Conservation (phyloP, 2,797 vertebrate species). For the Spea hammondii region DNA sequence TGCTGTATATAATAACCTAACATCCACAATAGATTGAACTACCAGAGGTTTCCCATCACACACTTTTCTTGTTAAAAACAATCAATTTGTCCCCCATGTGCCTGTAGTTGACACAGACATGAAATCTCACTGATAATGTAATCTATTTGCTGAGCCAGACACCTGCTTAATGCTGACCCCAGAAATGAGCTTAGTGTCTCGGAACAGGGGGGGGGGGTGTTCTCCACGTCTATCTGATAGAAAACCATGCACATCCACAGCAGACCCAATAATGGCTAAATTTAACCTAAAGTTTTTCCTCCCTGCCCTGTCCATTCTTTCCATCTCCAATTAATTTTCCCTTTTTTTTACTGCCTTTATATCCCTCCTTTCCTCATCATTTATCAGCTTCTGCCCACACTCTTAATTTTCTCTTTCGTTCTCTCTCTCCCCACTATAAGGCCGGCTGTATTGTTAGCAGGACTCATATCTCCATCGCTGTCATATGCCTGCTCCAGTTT, state of each 20-base stretch:
- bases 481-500: conserved; percentile 10
- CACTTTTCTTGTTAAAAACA: not conserved
- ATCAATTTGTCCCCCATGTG: not conserved
- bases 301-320: not conserved
- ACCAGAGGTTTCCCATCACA: not conserved
- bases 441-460: not conserved
- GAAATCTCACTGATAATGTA: not conserved
- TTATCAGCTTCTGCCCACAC: not conserved
- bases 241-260: not conserved
- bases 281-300: not conserved
- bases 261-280: not conserved
- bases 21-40: too few relatives aligned
- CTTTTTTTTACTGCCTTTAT: too few relatives aligned
- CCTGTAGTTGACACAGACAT: too few relatives aligned
- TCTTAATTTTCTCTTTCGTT: not conserved
- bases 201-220: not conserved
- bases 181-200: not conserved
- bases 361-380: not conserved
- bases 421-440: conserved; percentile 4
- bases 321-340: not conserved
- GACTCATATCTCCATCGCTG: not conserved
- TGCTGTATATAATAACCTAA: too few relatives aligned
- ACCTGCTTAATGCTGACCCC: not conserved
- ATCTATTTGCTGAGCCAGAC: not conserved
- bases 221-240: not conserved